Evolutionary conservation across 35 echinoderm and acorn worm genomes (phyloP), one percentile per base, ranked within the genome.

Genomic region (Anneissia japonica): DNA sequence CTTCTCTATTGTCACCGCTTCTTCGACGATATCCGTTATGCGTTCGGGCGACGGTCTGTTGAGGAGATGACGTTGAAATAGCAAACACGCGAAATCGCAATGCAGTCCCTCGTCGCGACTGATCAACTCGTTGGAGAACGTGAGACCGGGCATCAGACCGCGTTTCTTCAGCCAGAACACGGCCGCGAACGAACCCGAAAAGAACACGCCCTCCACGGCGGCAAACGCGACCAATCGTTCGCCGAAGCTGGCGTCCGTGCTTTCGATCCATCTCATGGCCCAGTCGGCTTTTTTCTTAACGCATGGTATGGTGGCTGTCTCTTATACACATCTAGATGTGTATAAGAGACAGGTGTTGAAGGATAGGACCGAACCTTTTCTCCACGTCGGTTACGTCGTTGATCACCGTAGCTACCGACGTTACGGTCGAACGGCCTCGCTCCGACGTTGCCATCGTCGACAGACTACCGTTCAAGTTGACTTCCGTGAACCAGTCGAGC

Each of bases 241-340:
- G 17, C 45, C 85, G 72, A 97, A 97, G 4, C 84, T 72, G 29
- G 87, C 39, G 16, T 90, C 88, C 21, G 80, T 32, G 10, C 37
- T 73, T 30, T 79, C 84, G 21, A 97, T 93, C 95, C 95, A 97
- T 72, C 80, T 82, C 30, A 97, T 36, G 0, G 95, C 95, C 95
- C 95, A 97, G n/a, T 97, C 95, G 11, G 95, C 95, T 86, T 97
- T 97, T 81, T 85, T 93, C 89, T 93, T 97, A 34, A 97, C 89
- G 74, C 88, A 91, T 4, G 95, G 95, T 77, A 97, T 88, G 93
- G 40, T 31, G n/a, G n/a, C 23, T n/a, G n/a, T n/a, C n/a, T n/a
- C n/a, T n/a, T n/a, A n/a, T n/a, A n/a, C n/a, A n/a, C n/a, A n/a
- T n/a, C n/a, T n/a, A n/a, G n/a, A n/a, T n/a, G n/a, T n/a, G n/a